Conservation (phyloP, 2,888 invertebrate species). For the Drosophila histrio region DNA sequence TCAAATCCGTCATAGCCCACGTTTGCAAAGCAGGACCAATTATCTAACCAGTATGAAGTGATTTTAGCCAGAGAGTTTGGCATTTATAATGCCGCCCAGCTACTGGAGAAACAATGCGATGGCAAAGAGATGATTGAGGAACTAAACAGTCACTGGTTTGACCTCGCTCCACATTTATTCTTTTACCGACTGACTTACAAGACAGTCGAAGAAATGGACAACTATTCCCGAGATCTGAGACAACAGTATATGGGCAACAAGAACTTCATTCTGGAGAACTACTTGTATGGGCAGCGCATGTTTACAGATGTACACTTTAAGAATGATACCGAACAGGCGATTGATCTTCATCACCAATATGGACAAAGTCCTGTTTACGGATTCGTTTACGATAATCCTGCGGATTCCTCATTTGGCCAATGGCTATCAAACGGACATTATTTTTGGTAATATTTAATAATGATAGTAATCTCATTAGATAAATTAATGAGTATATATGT, state of each 20-base stretch:
- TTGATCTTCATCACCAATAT: slow-evolving; percentile 82
- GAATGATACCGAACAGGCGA: slow-evolving; percentile 86
- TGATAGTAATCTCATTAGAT: rapidly evolving
- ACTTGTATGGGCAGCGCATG: slow-evolving; percentile 84
- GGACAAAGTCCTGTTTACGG: slow-evolving; percentile 31
- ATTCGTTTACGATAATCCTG: slow-evolving; percentile 86
- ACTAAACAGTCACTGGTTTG: slow-evolving; percentile 39
- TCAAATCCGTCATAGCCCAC: not conserved
- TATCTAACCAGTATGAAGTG: not conserved
- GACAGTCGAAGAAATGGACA: slow-evolving; percentile 26
- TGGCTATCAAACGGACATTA: slow-evolving; percentile 79
- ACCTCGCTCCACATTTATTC: slow-evolving; percentile 32
- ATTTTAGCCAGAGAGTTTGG: slow-evolving; percentile 23
- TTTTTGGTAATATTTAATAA: slow-evolving; percentile 85
- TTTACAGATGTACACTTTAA: slow-evolving; percentile 88
- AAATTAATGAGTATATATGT: not conserved
- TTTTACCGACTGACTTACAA: slow-evolving; percentile 24
- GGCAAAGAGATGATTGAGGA: slow-evolving; percentile 29
- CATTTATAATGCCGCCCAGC: slow-evolving; percentile 24
- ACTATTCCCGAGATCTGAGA: slow-evolving; percentile 19
- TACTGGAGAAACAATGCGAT: slow-evolving; percentile 19
- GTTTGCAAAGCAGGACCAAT: not conserved
- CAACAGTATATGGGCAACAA: slow-evolving; percentile 28
- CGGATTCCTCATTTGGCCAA: not conserved
- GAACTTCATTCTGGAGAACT: slow-evolving; percentile 84